Percentiles rank a stretch among this genome's conserved stretches.
These are phyloP conservation scores for Empidonax alnorum DNA, from an alignment of 2,113 vertebrate species.

Conservation along the genomic window DNA sequence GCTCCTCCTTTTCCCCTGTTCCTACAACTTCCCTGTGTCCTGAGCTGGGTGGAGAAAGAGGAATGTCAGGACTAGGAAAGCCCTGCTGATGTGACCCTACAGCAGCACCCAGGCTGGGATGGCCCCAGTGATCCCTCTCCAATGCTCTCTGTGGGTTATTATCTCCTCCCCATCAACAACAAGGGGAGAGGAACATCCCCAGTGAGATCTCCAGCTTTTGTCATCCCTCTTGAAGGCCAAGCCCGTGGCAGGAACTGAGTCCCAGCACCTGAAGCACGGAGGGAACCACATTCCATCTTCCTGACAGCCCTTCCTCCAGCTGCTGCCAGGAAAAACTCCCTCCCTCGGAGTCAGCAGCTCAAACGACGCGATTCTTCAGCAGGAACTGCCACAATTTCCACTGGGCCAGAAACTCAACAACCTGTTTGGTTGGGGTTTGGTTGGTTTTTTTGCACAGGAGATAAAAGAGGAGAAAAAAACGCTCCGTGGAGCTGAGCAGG, in stretches of 20 bases:
- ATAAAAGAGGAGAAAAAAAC: not conserved
- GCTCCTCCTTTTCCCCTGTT: not conserved
- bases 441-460: too few species aligned
- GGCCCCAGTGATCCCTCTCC: not conserved
- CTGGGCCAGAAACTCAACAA: not conserved
- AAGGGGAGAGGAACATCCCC: not conserved
- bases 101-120: not conserved
- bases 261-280: not conserved
- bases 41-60: not conserved
- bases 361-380: slow-evolving; percentile 5
- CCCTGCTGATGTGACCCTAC: not conserved
- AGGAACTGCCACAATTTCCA: not conserved
- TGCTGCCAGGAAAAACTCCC: not conserved
- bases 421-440: too few species aligned
- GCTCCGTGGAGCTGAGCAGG: fast-evolving
- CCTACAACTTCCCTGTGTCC: not conserved
- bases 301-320: not conserved
- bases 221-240: not conserved
- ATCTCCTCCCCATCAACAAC: not conserved
- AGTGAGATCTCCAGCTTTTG: not conserved
- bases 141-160: not conserved
- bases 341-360: not conserved
- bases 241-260: not conserved
- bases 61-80: not conserved
- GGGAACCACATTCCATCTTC: not conserved